phyloP scores from a whole-genome alignment of 2,113 vertebrate genomes.

The Charadrius vociferus region DNA sequence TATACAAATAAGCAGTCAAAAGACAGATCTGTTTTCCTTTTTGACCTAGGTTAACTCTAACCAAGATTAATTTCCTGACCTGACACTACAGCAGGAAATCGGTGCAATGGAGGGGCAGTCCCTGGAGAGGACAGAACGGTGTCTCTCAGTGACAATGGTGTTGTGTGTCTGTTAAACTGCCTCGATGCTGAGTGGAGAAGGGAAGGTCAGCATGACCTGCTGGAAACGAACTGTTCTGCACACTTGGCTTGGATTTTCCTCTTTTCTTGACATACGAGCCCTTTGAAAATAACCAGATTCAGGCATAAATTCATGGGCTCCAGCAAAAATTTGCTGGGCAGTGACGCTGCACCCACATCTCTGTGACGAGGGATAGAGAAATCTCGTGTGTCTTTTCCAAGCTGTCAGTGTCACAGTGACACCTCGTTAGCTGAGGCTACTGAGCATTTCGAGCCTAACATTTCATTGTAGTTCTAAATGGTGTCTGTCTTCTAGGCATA shows the following conservation, averaged over 20 bases:
- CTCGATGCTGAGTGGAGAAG: neutral
- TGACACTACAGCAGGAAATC: neutral
- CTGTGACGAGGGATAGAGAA: neutral
- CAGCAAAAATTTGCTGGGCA: neutral
- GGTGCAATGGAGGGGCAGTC: neutral
- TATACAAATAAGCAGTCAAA: neutral
- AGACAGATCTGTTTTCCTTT: neutral
- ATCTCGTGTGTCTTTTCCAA: neutral
- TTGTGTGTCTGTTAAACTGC: neutral
- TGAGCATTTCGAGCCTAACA: neutral
- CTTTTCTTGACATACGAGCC: neutral
- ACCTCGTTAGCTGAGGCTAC: neutral
- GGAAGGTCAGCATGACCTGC: neutral
- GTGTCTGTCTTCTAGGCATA: neutral
- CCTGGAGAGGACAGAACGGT: neutral
- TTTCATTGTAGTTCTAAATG: neutral
- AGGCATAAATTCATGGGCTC: neutral
- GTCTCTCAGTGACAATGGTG: neutral
- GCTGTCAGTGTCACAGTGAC: neutral
- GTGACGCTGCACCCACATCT: neutral
- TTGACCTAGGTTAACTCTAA: neutral
- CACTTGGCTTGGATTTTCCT: rapidly evolving
- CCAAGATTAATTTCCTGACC: neutral
- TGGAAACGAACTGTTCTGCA: neutral
- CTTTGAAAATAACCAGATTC: neutral